Evolutionary conservation across 2,888 invertebrate species (phyloP).

Genomic region (Pseudoips prasinana): DNA sequence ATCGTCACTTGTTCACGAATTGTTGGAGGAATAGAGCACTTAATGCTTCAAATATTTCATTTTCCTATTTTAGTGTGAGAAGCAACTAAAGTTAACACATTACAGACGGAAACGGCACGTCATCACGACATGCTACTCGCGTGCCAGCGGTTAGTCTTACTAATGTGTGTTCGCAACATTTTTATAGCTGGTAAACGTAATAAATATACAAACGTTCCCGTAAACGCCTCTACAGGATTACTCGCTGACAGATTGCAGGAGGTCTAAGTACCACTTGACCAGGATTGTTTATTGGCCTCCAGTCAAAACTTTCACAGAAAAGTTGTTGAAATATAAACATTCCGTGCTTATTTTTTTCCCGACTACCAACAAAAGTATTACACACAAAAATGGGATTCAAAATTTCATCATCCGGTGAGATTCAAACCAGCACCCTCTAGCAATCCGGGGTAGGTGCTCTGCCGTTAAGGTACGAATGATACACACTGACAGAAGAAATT

Average conservation of each 20-base stretch:
- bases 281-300: constrained; percentile 32
- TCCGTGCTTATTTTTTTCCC: too few relatives aligned
- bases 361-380: too few relatives aligned
- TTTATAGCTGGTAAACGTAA: constrained; percentile 62
- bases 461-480: too few relatives aligned
- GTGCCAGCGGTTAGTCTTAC: constrained; percentile 60
- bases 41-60: constrained; percentile 33
- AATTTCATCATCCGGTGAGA: too few relatives aligned
- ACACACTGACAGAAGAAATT: too few relatives aligned
- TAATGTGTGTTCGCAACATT: constrained; percentile 68
- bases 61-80: constrained; percentile 30
- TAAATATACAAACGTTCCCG: constrained; percentile 47
- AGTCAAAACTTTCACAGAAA: too few relatives aligned
- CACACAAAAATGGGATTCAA: too few relatives aligned
- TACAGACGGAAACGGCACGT: constrained; percentile 33
- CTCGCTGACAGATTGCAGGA: constrained; percentile 43
- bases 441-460: too few relatives aligned
- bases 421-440: too few relatives aligned
- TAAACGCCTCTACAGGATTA: constrained; percentile 42
- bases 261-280: constrained; percentile 23
- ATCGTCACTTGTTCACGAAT: too few relatives aligned
- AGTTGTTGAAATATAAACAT: constrained; percentile 3
- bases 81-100: constrained; percentile 36
- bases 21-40: too few relatives aligned
- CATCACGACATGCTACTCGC: constrained; percentile 58